phyloP scores from a whole-genome alignment of 1,140 invertebrate genomes.

The Scaptomyza montana region DNA sequence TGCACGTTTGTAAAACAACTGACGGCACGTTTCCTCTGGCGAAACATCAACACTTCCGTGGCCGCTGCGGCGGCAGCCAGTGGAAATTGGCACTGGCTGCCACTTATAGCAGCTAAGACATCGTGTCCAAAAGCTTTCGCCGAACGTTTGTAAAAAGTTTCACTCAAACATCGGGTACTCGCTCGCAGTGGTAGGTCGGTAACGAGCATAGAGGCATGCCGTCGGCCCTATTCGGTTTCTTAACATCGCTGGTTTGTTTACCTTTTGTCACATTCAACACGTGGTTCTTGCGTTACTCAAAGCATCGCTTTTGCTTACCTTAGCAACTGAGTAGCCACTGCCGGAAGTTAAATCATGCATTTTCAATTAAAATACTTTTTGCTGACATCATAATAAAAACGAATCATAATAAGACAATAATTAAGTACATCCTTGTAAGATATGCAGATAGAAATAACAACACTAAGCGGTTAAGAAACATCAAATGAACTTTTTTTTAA shows the following conservation, averaged over 20 bases:
- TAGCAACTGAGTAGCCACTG: neutral
- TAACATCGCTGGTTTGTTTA: conserved; percentile 64
- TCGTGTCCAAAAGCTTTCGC: conserved; percentile 55
- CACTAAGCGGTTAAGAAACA: no score
- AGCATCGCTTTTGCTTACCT: conserved; percentile 20
- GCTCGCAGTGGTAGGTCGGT: conserved; percentile 26
- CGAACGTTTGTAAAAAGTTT: conserved; percentile 51
- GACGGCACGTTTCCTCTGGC: conserved; percentile 47
- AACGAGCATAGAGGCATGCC: neutral
- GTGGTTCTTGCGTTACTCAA: conserved; percentile 34
- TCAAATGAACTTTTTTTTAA: no score
- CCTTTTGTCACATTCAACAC: conserved; percentile 57
- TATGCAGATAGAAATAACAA: no score
- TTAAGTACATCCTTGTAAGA: no score
- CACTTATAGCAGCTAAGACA: conserved; percentile 5
- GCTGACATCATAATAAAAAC: no score
- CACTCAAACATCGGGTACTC: conserved; percentile 58
- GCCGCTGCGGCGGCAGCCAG: conserved; percentile 36
- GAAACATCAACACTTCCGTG: conserved; percentile 56
- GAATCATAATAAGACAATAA: no score
- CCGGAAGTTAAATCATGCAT: neutral
- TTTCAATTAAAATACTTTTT: neutral
- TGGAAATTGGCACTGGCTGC: conserved; percentile 37
- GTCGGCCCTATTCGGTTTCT: conserved; percentile 42
- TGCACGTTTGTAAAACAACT: conserved; percentile 73